phyloP scores from a whole-genome alignment of 2,797 vertebrate genomes.

The Phaenicophaeus curvirostris region DNA sequence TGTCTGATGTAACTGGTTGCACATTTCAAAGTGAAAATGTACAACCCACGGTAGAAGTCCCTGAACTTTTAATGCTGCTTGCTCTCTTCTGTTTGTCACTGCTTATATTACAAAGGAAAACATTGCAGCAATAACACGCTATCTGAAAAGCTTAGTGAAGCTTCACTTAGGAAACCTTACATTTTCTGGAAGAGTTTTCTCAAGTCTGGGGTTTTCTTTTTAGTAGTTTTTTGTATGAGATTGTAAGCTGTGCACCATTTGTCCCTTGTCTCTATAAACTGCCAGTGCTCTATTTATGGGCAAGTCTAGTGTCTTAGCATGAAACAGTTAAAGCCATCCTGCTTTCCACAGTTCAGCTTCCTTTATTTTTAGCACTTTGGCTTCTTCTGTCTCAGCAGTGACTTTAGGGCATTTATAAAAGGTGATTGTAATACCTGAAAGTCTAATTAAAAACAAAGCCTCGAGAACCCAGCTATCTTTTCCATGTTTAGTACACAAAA shows the following conservation, averaged over 20 bases:
- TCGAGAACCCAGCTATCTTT: background rate
- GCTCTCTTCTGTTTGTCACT: background rate
- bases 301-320: background rate
- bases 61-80: background rate
- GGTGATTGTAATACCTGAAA: conserved; percentile 15
- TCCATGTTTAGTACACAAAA: background rate
- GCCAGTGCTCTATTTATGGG: background rate
- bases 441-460: conserved; percentile 49
- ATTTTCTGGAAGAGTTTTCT: background rate
- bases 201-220: background rate
- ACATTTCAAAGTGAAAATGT: background rate
- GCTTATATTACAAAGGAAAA: background rate
- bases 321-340: background rate
- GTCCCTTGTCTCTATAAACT: background rate
- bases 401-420: conserved; percentile 54
- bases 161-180: conserved; percentile 1
- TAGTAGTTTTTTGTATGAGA: background rate
- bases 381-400: conserved; percentile 2
- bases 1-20: background rate
- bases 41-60: background rate
- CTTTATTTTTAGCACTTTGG: conserved; percentile 14
- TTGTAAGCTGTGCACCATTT: background rate
- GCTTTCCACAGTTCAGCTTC: background rate
- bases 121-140: background rate
- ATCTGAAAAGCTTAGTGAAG: conserved; percentile 11